phyloP scores from a whole-genome alignment of 1,140 invertebrate species.

The Diprion similis region DNA sequence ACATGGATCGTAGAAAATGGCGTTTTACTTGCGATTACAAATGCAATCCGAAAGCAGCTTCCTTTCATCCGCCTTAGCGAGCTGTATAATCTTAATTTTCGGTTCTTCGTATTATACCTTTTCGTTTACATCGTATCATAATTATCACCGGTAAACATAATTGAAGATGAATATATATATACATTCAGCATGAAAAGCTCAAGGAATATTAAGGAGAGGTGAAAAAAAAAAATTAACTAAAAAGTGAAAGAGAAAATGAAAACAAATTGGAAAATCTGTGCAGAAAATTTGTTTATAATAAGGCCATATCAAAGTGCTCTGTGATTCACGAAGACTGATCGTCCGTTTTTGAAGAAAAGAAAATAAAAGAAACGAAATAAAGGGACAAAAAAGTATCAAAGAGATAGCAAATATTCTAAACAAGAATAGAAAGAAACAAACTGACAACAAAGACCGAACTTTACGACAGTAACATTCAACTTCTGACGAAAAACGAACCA shows the following conservation, averaged over 20 bases:
- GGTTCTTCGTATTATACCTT: no score
- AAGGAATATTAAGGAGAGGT: no score
- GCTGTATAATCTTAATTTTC: no score
- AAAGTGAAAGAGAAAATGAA: constrained; percentile 36
- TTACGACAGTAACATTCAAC: not conserved
- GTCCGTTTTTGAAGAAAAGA: constrained; percentile 34
- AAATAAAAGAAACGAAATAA: constrained; percentile 9
- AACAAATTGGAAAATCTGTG: constrained; percentile 44
- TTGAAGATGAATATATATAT: no score
- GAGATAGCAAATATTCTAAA: constrained; percentile 7
- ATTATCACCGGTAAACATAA: no score
- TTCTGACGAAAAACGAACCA: not conserved
- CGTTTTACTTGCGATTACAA: not conserved
- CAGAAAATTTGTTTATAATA: constrained; percentile 36
- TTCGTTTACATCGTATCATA: no score
- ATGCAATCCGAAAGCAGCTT: no score
- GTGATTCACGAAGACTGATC: constrained; percentile 59
- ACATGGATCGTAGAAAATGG: not conserved
- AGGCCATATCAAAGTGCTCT: constrained; percentile 60
- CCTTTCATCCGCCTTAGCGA: no score
- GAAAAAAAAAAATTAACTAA: not conserved
- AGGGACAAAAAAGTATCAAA: constrained; percentile 16
- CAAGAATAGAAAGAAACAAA: constrained; percentile 15
- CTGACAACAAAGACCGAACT: not conserved
- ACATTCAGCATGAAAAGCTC: no score